Base-by-base conservation (phyloP, 2,888 invertebrate species). In the Scaptomyza tumidula region DNA sequence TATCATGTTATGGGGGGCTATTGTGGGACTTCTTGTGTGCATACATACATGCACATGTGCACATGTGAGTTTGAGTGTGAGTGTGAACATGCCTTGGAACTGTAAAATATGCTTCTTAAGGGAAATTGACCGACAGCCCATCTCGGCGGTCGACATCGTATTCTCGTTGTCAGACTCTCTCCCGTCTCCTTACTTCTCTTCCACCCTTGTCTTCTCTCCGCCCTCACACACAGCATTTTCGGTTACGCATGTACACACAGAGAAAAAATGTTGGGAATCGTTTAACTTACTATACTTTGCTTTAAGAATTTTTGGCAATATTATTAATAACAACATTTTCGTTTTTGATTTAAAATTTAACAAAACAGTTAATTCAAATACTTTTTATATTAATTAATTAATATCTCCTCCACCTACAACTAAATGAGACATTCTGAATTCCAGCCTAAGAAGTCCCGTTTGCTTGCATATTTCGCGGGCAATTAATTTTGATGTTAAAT, bases 51-150 rank as follows among this genome's bases (percentile, higher is more conserved):
- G 0, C 5, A 16, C 4, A 39, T 72, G 33, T 60, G 57, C 78
- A 70, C 63, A 68, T 77, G 48, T 73, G 57, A 71, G 62, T 19
- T 57, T 54, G 64, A 64, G n/a, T 77, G 48, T 73, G 57, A 71
- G 62, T n/a, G 59, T 54, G 64, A 64, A 19, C 19, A 19, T 52
- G 66, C 48, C 78, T 59, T 78, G 68, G 78, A 82, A 62, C 57
- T 45, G 64, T 72, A 72, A 59, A 59, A 70, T 53, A 58, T 66
- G 59, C 71, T 75, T 61, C 70, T 86, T 52, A 52, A 56, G 83
- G 66, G 67, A 79, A 75, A 79, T 71, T 88, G 65, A 75, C 83
- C 66, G 83, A 72, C 76, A 69, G 72, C 56, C 75, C 68, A 48
- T 66, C 66, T 71, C 78, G 85, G 48, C 60, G 49, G 78, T 6